A percentile compares a stretch with the other conserved stretches of the same genome.
Evolutionary conservation across 2,113 vertebrate species (phyloP).

Genomic region (Ibidorhyncha struthersii): DNA sequence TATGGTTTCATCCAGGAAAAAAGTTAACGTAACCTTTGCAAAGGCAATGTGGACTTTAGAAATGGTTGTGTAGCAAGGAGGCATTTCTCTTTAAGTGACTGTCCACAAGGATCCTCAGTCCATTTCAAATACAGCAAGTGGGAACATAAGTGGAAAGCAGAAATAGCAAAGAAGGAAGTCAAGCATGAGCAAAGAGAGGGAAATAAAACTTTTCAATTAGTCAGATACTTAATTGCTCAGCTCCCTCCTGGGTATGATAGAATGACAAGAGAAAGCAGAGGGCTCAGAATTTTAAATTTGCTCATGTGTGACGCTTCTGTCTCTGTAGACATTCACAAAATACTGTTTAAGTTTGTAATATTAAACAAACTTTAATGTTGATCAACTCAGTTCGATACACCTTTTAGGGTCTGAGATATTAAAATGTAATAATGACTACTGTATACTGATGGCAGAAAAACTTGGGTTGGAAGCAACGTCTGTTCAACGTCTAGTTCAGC

Average conservation of each 20-base stretch:
- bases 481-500: background rate
- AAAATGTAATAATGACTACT: background rate
- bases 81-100: background rate
- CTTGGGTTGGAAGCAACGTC: background rate
- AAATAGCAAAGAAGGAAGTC: background rate
- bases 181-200: background rate
- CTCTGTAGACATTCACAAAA: background rate
- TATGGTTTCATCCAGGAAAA: background rate
- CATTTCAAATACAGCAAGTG: background rate
- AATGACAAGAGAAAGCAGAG: conserved; percentile 12
- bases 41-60: background rate
- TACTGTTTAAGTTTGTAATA: background rate
- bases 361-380: background rate
- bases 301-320: background rate
- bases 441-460: background rate
- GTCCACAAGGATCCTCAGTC: background rate
- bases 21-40: background rate
- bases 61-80: background rate
- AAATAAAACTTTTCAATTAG: conserved; percentile 37
- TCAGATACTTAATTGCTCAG: background rate
- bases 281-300: background rate
- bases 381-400: background rate
- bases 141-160: background rate
- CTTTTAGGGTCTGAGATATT: background rate
- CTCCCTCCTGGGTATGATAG: background rate